phyloP scores from a whole-genome alignment of 2,113 vertebrate genomes.

The Spermophilus dauricus region DNA sequence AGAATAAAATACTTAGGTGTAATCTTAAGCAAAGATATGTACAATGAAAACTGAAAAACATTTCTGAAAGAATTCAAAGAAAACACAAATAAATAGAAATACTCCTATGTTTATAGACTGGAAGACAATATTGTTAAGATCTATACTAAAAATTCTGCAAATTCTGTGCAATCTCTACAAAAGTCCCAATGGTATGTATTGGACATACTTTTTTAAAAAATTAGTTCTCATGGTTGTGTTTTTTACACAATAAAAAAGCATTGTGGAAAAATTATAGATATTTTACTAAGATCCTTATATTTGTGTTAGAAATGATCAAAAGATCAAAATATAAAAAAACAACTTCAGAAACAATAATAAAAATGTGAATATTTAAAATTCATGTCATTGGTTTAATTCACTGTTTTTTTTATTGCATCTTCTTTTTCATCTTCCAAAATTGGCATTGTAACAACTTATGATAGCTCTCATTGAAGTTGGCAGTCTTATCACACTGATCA shows the following conservation, averaged over 20 bases:
- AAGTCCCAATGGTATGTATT: not conserved
- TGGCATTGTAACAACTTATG: not conserved
- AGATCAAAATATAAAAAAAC: conserved; percentile 27
- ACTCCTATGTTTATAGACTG: too few species aligned
- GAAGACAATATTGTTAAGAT: not conserved
- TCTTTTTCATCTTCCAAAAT: conserved; percentile 36
- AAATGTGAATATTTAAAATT: not conserved
- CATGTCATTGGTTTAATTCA: not conserved
- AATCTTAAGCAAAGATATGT: not conserved
- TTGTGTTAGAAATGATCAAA: conserved; percentile 33
- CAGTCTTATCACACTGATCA: not conserved
- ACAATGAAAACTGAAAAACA: too few species aligned
- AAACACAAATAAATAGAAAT: not conserved
- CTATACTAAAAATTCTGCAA: not conserved
- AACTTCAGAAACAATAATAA: not conserved
- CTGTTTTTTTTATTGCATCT: not conserved
- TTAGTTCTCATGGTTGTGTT: not conserved
- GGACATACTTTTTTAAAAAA: not conserved
- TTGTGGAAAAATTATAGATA: not conserved
- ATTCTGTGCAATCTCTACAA: too few species aligned
- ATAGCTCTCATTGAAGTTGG: not conserved
- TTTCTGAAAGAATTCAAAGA: not conserved
- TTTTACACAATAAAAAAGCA: not conserved
- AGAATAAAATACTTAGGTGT: not conserved
- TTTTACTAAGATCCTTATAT: not conserved